A percentile compares a stretch with the other conserved stretches of the same genome.
Evolutionary conservation across 2,888 invertebrate species (phyloP).

Genomic region (Drosophila multiciliata): DNA sequence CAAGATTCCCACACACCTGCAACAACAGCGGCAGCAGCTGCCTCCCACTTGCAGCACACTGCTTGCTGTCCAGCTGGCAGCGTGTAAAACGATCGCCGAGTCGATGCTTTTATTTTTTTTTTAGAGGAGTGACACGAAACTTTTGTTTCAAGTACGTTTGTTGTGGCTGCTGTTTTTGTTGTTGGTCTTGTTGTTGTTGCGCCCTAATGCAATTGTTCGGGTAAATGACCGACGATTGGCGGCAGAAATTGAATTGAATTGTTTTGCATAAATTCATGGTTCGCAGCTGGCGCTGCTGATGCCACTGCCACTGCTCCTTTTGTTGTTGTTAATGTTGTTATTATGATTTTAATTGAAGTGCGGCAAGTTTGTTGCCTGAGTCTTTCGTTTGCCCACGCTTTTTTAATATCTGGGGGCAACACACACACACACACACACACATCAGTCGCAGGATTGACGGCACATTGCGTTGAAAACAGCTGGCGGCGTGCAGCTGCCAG

Average conservation of each 20-base stretch:
- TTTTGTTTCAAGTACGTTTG: constrained; percentile 74
- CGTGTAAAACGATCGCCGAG: constrained; percentile 70
- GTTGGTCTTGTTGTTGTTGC: constrained; percentile 30
- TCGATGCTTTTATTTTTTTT: constrained; percentile 35
- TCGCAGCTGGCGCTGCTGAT: constrained; percentile 19
- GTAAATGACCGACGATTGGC: constrained; percentile 73
- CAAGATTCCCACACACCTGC: constrained; percentile 80
- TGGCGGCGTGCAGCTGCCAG: constrained; percentile 63
- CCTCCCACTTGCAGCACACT: constrained; percentile 11
- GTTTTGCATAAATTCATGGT: constrained; percentile 73
- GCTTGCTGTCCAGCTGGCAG: constrained; percentile 51
- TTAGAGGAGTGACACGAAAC: constrained; percentile 77
- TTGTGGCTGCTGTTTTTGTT: constrained; percentile 10
- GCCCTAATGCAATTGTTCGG: constrained; percentile 62
- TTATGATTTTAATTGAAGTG: constrained; percentile 58
- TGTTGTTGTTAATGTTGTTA: constrained; percentile 13
- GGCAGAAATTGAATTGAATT: constrained; percentile 74
- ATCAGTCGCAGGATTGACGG: constrained; percentile 51
- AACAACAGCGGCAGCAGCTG: constrained; percentile 33
- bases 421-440: constrained; percentile 12
- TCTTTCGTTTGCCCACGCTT: constrained; percentile 73
- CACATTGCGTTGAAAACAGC: constrained; percentile 46
- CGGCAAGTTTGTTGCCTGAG: constrained; percentile 76
- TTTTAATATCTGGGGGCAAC: not conserved
- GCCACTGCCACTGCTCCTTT: not conserved